phyloP scores from a whole-genome alignment of 2,888 invertebrate species.

The Eupelmus urozonus region DNA sequence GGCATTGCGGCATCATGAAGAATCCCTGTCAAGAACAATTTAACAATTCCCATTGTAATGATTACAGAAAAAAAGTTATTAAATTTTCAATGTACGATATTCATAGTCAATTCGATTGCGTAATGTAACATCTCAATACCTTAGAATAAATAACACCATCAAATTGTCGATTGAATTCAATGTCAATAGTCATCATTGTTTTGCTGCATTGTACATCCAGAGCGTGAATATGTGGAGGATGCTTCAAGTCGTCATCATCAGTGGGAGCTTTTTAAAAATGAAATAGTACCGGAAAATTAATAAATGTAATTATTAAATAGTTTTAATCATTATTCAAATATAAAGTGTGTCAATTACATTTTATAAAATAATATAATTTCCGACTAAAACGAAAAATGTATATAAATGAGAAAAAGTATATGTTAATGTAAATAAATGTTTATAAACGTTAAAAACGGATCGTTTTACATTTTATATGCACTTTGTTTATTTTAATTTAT shows the following conservation, averaged over 20 bases:
- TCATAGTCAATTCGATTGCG: not conserved
- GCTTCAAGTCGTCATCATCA: constrained; percentile 78
- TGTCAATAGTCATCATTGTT: constrained; percentile 89
- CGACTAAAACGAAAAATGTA: too few species aligned
- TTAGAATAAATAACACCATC: constrained; percentile 90
- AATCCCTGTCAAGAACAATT: constrained; percentile 79
- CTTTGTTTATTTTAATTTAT: not conserved
- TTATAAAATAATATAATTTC: too few species aligned
- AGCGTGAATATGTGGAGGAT: constrained; percentile 87
- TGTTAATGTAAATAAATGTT: too few species aligned
- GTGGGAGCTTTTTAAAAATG: constrained; percentile 52
- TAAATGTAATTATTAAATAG: too few species aligned
- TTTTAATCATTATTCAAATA: too few species aligned
- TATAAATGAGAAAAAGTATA: too few species aligned
- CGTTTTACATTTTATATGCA: too few species aligned
- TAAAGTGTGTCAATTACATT: too few species aligned
- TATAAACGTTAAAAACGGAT: too few species aligned
- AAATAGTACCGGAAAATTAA: too few species aligned
- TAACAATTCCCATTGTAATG: not conserved
- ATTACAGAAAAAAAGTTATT: not conserved
- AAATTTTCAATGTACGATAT: constrained; percentile 9
- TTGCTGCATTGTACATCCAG: constrained; percentile 88
- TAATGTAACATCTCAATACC: constrained; percentile 73
- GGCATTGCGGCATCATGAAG: constrained; percentile 83
- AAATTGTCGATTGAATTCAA: constrained; percentile 87